Conservation (phyloP, 2,113 vertebrate species). For the Mormoops blainvillei region DNA sequence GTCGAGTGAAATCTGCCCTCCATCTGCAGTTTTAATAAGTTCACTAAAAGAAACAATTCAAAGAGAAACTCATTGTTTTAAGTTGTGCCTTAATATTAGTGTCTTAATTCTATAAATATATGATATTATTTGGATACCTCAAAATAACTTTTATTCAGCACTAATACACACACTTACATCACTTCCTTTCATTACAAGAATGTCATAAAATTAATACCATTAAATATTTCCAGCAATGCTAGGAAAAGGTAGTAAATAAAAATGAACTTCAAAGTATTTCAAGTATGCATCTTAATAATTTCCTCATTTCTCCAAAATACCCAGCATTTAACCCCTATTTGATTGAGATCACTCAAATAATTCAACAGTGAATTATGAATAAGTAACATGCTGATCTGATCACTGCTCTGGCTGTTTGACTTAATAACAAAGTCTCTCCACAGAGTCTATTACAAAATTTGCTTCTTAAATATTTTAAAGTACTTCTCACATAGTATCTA, state of each 20-base stretch:
- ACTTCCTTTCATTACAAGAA: background rate
- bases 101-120: conserved; percentile 15
- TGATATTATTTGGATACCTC: background rate
- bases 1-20: conserved; percentile 98
- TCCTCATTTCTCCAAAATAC: conserved; percentile 36
- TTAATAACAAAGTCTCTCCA: background rate
- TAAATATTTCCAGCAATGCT: background rate
- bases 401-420: background rate
- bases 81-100: background rate
- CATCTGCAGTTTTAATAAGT: conserved; percentile 96
- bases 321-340: conserved; percentile 38
- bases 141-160: background rate
- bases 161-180: background rate
- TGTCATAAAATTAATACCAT: background rate
- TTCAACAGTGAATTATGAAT: conserved; percentile 1
- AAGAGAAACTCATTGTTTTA: conserved; percentile 38
- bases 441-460: background rate
- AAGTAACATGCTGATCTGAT: background rate
- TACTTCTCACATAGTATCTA: background rate
- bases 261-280: background rate
- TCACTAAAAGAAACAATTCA: conserved; percentile 87
- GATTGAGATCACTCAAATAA: conserved; percentile 54
- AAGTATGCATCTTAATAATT: conserved; percentile 34
- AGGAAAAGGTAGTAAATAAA: conserved; percentile 5
- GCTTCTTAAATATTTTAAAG: conserved; percentile 23